Conservation (phyloP, 2,797 vertebrate genomes). For the Molossus alvarezi region DNA sequence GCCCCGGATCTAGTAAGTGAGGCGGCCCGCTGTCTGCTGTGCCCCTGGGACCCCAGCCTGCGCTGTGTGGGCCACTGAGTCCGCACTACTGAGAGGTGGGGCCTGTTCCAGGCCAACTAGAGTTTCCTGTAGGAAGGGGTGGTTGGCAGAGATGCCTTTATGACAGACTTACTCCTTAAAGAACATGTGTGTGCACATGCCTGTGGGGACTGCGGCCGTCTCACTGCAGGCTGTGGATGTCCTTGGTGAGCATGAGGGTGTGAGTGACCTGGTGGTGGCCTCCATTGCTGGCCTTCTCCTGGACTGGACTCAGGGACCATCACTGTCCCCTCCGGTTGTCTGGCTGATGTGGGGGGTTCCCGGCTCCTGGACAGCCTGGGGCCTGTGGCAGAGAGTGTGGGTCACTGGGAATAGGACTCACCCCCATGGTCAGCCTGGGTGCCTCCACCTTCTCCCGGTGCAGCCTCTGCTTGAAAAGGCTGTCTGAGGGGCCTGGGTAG, state of each 20-base stretch:
- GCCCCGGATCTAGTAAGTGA: constrained; percentile 98
- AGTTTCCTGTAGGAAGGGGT: neutral
- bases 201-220: neutral
- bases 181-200: neutral
- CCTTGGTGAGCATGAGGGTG: neutral
- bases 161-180: constrained; percentile 16
- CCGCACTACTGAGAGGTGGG: neutral
- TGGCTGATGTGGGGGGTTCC: neutral
- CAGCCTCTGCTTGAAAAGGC: neutral
- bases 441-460: neutral
- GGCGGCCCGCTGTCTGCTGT: neutral
- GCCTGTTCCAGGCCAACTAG: neutral
- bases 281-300: neutral
- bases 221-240: neutral
- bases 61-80: neutral
- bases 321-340: neutral
- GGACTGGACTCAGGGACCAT: neutral
- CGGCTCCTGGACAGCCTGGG: neutral
- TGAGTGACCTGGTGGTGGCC: neutral
- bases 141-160: neutral
- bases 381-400: neutral
- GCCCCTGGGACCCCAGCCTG: neutral
- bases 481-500: neutral
- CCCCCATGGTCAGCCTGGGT: neutral
- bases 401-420: neutral